Base-by-base conservation (phyloP, 2,113 vertebrate species). In the Paramisgurnus dabryanus region DNA sequence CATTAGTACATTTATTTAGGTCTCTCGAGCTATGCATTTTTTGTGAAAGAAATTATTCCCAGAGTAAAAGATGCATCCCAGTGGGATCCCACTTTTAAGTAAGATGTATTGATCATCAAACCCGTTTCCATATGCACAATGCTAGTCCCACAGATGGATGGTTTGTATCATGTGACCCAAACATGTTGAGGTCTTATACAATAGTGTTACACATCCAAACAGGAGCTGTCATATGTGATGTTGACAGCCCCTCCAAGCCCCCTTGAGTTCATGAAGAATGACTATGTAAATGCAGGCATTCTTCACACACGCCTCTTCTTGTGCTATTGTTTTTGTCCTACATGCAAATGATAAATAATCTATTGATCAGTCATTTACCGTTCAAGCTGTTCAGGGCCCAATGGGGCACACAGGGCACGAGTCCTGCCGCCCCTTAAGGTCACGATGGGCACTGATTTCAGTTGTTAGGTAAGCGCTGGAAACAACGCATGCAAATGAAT, bases 301-400 rank as follows among this genome's bases (percentile, higher is more conserved):
- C 69, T 76, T 81, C 49, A 53, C 58, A 1, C 18, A 70, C 18
- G 70, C 45, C 18, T 12, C 18, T 70, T 8, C 50, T 12, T 50
- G 55, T 67, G 18, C 49, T 60, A 60, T 49, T 74, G 49, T 76
- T 70, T 81, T 72, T 68, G 53, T 82, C 72, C 85, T 84, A 76
- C 39, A 89, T 91, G 87, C 86, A 86, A 90, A 89, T 86, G 71
- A 41, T 49, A 58, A 82, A 72, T 78, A 77, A 78, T 84, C 68
- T 87, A 87, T 88, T 89, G 91, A 92, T 90, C 88, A 86, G 88
- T 88, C 87, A 3, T 89, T 86, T 88, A 88, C 88, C 85, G 82
- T 78, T 76, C 88, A 90, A 89, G 87, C 87, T 89, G 87, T 87
- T 89, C 53, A 65, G 72, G 12, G 79, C 57, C 58, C 53, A 7